phyloP scores from a whole-genome alignment of 2,888 invertebrate genomes.

The Limnephilus auricula region DNA sequence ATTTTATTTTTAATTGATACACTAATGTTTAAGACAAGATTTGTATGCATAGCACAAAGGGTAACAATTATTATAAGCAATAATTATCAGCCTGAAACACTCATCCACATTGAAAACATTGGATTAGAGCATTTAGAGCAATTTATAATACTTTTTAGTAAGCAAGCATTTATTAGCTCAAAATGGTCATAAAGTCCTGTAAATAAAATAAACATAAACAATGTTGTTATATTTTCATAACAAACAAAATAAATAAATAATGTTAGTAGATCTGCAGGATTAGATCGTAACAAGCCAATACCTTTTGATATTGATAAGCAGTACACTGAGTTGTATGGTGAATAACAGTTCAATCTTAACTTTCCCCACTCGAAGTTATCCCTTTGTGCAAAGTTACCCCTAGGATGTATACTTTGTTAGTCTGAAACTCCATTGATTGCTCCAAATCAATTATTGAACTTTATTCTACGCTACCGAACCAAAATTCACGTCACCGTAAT shows the following conservation, averaged over 20 bases:
- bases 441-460: slow-evolving; percentile 52
- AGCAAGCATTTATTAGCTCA: too few species aligned
- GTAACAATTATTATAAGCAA: too few species aligned
- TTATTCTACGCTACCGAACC: slow-evolving; percentile 32
- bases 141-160: too few species aligned
- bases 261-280: background rate
- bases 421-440: slow-evolving; percentile 52
- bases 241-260: background rate
- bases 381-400: slow-evolving; percentile 45
- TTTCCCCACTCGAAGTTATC: slow-evolving; percentile 33
- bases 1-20: background rate
- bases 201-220: too few species aligned
- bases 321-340: background rate
- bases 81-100: too few species aligned
- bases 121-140: too few species aligned
- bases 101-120: too few species aligned
- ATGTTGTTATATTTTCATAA: background rate
- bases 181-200: too few species aligned
- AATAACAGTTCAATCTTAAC: slow-evolving; percentile 41
- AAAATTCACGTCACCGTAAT: slow-evolving; percentile 43
- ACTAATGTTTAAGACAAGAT: too few species aligned
- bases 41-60: too few species aligned
- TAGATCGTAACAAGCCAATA: background rate
- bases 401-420: slow-evolving; percentile 51
- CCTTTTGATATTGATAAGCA: background rate